phyloP scores from a whole-genome alignment of 2,888 invertebrate genomes.

The Himalopsyche tibetana region DNA sequence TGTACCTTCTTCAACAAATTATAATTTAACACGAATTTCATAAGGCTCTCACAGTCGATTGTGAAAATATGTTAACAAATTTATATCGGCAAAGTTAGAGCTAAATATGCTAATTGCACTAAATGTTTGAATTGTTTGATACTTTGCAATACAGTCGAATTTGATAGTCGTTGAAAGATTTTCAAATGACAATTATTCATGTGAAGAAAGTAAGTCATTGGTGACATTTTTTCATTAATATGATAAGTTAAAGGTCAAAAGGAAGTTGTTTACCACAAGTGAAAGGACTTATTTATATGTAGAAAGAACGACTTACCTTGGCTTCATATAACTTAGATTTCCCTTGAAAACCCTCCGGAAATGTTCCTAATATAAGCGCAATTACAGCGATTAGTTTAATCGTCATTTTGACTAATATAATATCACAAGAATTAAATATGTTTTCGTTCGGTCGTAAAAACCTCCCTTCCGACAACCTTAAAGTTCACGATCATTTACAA shows the following conservation, averaged over 20 bases:
- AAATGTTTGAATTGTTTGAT: no score
- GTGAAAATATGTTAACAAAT: no score
- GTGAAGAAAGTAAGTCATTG: no score
- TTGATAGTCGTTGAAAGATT: no score
- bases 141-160: no score
- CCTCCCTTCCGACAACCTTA: neutral
- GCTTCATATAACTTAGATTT: slow-evolving; percentile 1
- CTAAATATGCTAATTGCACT: no score
- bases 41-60: no score
- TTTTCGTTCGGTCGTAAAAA: slow-evolving; percentile 8
- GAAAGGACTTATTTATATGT: neutral
- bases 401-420: neutral
- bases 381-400: neutral
- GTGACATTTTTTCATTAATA: neutral
- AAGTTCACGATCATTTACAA: neutral
- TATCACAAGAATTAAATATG: slow-evolving; percentile 4
- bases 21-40: no score
- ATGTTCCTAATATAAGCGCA: slow-evolving; percentile 3
- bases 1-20: no score
- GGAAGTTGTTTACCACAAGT: slow-evolving; percentile 1
- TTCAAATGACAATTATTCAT: no score
- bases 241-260: neutral
- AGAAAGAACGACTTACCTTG: neutral
- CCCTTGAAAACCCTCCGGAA: neutral
- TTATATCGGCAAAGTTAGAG: no score